Conservation (phyloP, 2,797 vertebrate species). For the Lacerta bilineata region DNA sequence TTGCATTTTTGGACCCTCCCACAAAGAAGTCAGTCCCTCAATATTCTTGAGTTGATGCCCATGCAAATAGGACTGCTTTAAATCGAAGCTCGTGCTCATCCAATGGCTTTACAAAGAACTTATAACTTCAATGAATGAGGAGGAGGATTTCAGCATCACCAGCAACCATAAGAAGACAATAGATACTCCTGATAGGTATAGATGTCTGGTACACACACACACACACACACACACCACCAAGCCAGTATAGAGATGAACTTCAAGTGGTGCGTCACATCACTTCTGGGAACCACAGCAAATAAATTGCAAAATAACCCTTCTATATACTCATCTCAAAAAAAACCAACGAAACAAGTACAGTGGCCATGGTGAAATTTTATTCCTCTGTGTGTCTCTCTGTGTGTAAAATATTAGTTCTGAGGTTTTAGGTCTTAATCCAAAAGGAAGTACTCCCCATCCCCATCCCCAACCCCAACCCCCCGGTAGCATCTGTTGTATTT, state of each 20-base stretch:
- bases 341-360: neutral
- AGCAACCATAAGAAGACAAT: neutral
- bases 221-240: neutral
- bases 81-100: neutral
- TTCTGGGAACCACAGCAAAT: neutral
- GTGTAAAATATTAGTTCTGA: neutral
- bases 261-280: neutral
- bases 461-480: slow-evolving; percentile 37
- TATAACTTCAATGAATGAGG: too few relatives aligned
- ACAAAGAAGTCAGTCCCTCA: neutral
- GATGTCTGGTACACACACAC: neutral
- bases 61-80: neutral
- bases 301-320: neutral
- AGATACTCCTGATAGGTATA: neutral
- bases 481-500: slow-evolving; percentile 55
- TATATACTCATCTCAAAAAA: neutral
- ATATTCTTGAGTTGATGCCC: neutral
- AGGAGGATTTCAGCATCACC: neutral
- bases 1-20: too few relatives aligned
- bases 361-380: neutral
- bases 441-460: neutral
- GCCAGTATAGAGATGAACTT: neutral
- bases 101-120: neutral
- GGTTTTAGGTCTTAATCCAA: neutral
- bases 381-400: neutral